Conservation (phyloP, 30 jellyfish, hydroid and myxozoan genomes). For the Haliclystus octoradiatus region DNA sequence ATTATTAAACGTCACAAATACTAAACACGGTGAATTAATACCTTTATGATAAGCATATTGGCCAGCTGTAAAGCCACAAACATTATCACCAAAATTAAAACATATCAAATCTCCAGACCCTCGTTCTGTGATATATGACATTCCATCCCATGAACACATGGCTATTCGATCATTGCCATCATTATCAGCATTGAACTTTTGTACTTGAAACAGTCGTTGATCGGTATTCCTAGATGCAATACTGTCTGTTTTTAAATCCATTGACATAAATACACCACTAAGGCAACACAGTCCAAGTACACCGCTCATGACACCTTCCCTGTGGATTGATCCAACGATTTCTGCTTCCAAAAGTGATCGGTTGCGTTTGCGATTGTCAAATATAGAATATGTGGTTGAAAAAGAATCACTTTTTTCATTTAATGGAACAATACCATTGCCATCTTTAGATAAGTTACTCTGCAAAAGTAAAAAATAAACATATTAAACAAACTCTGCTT, state of each 20-base stretch:
- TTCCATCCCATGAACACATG: constrained; percentile 84
- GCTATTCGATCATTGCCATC: constrained; percentile 75
- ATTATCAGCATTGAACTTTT: constrained; percentile 31
- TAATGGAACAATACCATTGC: no score
- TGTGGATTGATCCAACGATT: constrained; percentile 49
- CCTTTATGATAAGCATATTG: constrained; percentile 34
- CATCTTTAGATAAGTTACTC: no score
- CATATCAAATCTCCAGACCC: constrained; percentile 35
- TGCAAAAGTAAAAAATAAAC: no score
- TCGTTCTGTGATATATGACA: constrained; percentile 60
- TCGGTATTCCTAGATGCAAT: constrained; percentile 43
- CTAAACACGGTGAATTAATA: constrained; percentile 55
- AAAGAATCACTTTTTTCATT: no score
- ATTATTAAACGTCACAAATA: constrained; percentile 74
- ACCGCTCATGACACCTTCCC: constrained; percentile 51
- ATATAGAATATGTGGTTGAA: no score
- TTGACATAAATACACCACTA: constrained; percentile 58
- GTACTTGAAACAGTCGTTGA: constrained; percentile 68
- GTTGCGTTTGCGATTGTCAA: no score
- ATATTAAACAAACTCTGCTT: no score
- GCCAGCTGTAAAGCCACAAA: constrained; percentile 92
- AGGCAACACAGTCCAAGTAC: constrained; percentile 54
- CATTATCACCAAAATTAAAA: constrained; percentile 56
- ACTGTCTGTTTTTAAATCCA: constrained; percentile 37
- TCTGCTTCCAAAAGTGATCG: no score